Evolutionary conservation across 2,888 invertebrate species (phyloP), one percentile per base, ranked within the genome.

Genomic region (Drepana falcataria): DNA sequence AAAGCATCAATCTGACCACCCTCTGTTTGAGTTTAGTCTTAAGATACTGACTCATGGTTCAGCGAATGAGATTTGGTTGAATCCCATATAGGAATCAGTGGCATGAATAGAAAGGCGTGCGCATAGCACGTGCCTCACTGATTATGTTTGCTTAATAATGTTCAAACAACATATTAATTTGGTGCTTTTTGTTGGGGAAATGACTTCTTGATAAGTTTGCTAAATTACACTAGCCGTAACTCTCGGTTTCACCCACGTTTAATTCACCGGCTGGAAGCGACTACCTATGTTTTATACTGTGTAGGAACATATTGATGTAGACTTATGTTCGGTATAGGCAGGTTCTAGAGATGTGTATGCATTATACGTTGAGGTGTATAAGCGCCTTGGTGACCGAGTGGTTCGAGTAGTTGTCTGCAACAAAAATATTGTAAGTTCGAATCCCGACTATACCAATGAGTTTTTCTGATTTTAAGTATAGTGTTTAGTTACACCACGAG

Each of bases 101-200:
- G 68, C 66, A 55, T 85, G 83, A 83, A 89, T 83, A 64, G 81
- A 65, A 64, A 64, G 77, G 77, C 87, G 88, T 71, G 85, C 78
- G 88, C 69, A 2, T 35, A 37, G 68, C 91, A 88, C 91, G 91
- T 89, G 91, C 55, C 81, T 44, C 3, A 35, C 62, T 90, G 87
- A 91, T 90, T 90, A 85, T 90, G 85, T 91, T 91, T 90, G 83
- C 83, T 83, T 88, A 82, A 84, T 80, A 75, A 84, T 83, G 86
- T 83, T 91, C 90, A 90, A 91, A 91, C 91, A 91, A 88, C 87
- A 85, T 90, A 88, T 90, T 91, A 90, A 91, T 91, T 88, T 88
- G 80, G 81, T 74, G 61, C 74, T 82, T 85, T 85, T 87, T 86
- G 85, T 85, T 78, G 70, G 71, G 77, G 71, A 83, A 83, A 87